A percentile compares a stretch with the other conserved stretches of the same genome.
Conservation (phyloP, 2,888 invertebrate species). For the Heliconius sara region DNA sequence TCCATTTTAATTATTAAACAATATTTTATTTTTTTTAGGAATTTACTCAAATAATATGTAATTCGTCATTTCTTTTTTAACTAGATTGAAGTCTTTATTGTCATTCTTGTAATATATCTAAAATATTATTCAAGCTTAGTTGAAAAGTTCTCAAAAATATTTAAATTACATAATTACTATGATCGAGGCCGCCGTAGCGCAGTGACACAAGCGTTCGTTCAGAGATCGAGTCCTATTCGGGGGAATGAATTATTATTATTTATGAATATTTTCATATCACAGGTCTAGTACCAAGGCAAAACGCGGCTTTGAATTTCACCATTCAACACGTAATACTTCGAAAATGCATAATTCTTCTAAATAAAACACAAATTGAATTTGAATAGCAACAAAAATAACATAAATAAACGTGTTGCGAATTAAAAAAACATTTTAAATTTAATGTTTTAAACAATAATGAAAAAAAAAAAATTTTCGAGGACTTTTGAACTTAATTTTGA, state of each 20-base stretch:
- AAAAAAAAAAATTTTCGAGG: background rate
- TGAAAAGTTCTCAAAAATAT: slow-evolving; percentile 7
- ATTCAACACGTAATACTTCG: too few species aligned
- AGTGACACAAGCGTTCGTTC: too few species aligned
- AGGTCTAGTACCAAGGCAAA: too few species aligned
- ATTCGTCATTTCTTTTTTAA: background rate
- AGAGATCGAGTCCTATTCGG: too few species aligned
- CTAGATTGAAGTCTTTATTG: background rate
- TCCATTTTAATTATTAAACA: background rate
- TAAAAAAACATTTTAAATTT: too few species aligned
- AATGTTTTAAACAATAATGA: background rate
- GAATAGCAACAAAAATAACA: too few species aligned
- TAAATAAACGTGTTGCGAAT: too few species aligned
- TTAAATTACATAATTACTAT: background rate
- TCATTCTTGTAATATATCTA: background rate
- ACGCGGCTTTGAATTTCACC: too few species aligned
- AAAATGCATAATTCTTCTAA: too few species aligned
- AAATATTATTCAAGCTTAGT: background rate
- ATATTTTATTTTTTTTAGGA: background rate
- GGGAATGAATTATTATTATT: too few species aligned
- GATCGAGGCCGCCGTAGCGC: background rate
- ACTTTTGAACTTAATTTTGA: background rate
- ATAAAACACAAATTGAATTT: too few species aligned
- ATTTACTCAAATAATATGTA: background rate
- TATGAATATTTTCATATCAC: too few species aligned